Conservation (phyloP, 2,113 vertebrate genomes). For the Canis aureus region DNA sequence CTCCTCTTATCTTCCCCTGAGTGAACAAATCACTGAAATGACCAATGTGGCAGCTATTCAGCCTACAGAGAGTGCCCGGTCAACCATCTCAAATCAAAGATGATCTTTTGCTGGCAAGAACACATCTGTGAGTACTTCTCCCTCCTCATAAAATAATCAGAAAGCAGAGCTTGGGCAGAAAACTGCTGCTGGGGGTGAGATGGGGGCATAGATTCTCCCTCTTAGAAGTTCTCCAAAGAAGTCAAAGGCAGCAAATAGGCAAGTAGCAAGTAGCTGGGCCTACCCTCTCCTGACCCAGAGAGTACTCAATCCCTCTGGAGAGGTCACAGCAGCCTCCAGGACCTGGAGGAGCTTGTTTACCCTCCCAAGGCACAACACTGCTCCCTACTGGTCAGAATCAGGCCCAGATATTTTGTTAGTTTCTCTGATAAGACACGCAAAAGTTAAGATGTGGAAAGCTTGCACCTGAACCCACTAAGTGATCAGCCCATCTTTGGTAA, state of each 20-base stretch:
- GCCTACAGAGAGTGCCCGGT: neutral
- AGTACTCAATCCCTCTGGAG: neutral
- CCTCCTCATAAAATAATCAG: neutral
- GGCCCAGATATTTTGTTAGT: neutral
- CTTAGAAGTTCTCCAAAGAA: neutral
- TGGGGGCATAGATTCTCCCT: neutral
- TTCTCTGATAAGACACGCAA: neutral
- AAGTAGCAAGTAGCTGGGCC: neutral
- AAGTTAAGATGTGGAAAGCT: neutral
- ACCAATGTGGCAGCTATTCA: accelerated
- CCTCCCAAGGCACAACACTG: constrained; percentile 58
- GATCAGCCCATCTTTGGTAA: neutral
- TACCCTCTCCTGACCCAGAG: neutral
- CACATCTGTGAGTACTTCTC: accelerated
- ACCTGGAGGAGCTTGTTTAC: accelerated
- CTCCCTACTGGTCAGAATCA: constrained; percentile 75
- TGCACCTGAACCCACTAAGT: neutral
- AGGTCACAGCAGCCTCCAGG: neutral
- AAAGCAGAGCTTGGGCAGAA: neutral
- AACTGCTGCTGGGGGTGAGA: neutral
- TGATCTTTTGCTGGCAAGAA: neutral
- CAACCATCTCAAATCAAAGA: neutral
- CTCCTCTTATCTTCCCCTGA: neutral
- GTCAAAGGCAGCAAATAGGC: neutral
- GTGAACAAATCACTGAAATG: neutral